Evolutionary conservation across 2,797 vertebrate genomes (phyloP), one percentile per base, ranked within the genome.

Genomic region (Rallus crepitans): DNA sequence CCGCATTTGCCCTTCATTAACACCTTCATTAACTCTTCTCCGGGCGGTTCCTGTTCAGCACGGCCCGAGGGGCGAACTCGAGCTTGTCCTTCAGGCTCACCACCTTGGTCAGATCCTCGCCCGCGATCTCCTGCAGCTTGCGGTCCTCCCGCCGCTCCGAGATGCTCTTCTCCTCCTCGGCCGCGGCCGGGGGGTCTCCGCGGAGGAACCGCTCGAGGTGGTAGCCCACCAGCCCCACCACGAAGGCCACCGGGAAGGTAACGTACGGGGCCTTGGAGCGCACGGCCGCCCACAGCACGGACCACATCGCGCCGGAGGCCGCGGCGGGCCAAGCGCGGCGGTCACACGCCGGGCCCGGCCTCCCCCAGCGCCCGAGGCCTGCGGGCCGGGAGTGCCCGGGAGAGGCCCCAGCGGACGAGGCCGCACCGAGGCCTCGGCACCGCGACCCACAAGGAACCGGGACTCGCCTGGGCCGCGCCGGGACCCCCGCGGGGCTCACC

Each of bases 221-320:
- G 96, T 99, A 99, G 68, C 99, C 99, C 96, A 99, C 99, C 9
- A 99, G 98, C 84, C 99, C 99, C 4, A 99, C 99, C 97, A 99
- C 99, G 28, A 99, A 98, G 86, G 99, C 99, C 93, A 99, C 99
- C 1, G 99, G 99, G 97, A 99, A 99, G 56, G 99, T 99, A 95
- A 99, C 95, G 20, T 99, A 99, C 2, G 99, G 99, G 20, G 99
- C 99, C n/a, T 99, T 99, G 92, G 98, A 98, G 87, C 99, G 99
- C 90, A 98, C 76, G 37, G 98, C 98, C 5, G 98, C 98, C 99
- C 99, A 99, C 9, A 99, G 4, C 35, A 99, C 56, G 48, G 99
- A 99, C 99, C 99, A 99, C 99, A 99, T 99, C 97, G 94, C 93
- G 97, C 61, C 93, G 93, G 92, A 55, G 81, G 81, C 91, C 30